Evolutionary conservation across 2,888 invertebrate species (phyloP), one percentile per base, ranked within the genome.

Genomic region (Penaeus monodon): DNA sequence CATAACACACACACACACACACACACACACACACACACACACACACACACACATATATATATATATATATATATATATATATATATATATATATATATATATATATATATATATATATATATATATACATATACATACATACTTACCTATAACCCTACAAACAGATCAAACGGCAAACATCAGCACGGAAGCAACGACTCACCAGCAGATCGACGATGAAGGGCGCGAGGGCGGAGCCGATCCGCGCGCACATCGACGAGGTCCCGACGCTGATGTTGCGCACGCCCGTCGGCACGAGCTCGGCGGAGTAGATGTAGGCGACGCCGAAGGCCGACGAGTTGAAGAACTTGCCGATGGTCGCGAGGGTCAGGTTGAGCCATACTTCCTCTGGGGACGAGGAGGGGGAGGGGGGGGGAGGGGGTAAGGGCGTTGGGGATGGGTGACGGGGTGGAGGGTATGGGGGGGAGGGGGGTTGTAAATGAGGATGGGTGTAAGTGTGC

Each of bases 241-340:
- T 93, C 91, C 97, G 94, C 0, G 97, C 97, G 88, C 95, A 94
- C 93, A 97, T 96, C 0, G 97, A 97, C 57, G 96, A 95, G 6
- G 96, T 93, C 0, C 98, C 98, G 85, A 98, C 95, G 0, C 97
- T 97, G 70, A 96, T 95, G 91, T 97, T 97, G 63, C 98, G 94
- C 0, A 97, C 95, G 2, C 97, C 96, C 0, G 98, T 98, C 0
- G 98, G 98, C 92, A 97, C 97, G 24, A 97, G 92, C 92, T 98
- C 98, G 0, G 90, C 97, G 96, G 0, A 96, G 92, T 96, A 98
- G 29, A 98, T 94, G 92, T 98, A 98, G 8, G 96, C 96, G 2
- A 96, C 96, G 1, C 96, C 96, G 92, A 97, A 98, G 1, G 96
- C 94, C 70, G 97, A 94, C n/a, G 96, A 96, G 92, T 96, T 95